Conservation (phyloP, 2,888 invertebrate species). For the Hyposoter dolosus region DNA sequence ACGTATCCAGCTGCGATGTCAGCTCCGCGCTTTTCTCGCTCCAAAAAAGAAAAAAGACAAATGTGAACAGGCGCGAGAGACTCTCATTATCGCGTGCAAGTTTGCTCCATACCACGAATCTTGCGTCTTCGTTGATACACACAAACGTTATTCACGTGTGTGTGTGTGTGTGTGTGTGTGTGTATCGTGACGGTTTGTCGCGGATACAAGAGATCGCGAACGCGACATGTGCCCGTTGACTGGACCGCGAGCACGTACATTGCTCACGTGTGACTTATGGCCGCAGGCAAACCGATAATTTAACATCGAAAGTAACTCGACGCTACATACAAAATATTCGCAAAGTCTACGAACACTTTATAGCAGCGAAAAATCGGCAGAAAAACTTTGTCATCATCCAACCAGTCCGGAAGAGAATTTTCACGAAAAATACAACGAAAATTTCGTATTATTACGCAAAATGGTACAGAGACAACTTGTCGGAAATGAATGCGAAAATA, state of each 20-base stretch:
- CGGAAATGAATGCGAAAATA: conserved; percentile 38
- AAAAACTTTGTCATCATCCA: not conserved
- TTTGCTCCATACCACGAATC: conserved; percentile 16
- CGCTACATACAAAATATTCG: not conserved
- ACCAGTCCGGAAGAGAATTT: no score
- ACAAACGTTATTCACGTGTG: not conserved
- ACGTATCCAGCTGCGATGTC: conserved; percentile 52
- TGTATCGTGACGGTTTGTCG: conserved; percentile 24
- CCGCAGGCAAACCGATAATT: not conserved
- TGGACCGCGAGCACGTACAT: conserved; percentile 18
- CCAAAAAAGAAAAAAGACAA: not conserved
- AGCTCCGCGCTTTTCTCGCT: conserved; percentile 28
- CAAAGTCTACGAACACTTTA: not conserved
- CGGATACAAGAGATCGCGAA: conserved; percentile 43
- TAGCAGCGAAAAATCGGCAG: not conserved
- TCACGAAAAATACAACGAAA: no score
- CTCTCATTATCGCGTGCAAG: conserved; percentile 62
- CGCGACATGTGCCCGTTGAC: conserved; percentile 40
- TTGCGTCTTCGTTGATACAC: conserved; percentile 27
- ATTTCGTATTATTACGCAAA: not conserved
- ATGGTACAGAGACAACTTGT: not conserved
- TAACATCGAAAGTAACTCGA: not conserved
- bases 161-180: not conserved
- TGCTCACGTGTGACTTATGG: conserved; percentile 11
- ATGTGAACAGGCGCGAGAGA: not conserved